Evolutionary conservation across 1,140 invertebrate genomes (phyloP).

Genomic region (Diachasma alloeum): DNA sequence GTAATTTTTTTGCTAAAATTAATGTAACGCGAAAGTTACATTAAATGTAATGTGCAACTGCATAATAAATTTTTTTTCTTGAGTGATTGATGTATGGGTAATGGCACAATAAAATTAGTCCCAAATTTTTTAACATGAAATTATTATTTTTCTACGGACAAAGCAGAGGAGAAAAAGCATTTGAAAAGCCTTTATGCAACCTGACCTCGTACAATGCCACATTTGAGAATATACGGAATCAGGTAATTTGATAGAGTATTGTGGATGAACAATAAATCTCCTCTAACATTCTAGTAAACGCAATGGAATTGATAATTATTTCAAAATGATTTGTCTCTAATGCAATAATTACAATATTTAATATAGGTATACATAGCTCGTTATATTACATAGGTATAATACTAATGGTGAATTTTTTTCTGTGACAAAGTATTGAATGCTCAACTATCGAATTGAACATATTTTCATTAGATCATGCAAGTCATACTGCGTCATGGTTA

Average conservation of each 20-base stretch:
- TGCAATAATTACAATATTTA: background rate
- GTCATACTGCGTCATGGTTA: constrained; percentile 26
- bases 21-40: too few species aligned
- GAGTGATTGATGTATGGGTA: too few species aligned
- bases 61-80: too few species aligned
- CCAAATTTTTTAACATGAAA: too few species aligned
- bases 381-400: background rate
- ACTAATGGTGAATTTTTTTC: background rate
- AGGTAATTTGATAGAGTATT: background rate
- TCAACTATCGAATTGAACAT: background rate
- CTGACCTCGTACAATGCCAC: background rate
- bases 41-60: too few species aligned
- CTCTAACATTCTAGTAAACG: background rate
- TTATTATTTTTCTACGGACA: background rate
- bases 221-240: constrained; percentile 1
- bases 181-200: background rate
- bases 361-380: too few species aligned
- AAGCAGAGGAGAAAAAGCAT: background rate
- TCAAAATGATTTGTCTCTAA: background rate
- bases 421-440: background rate
- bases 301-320: background rate
- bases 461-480: constrained; percentile 11
- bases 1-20: too few species aligned
- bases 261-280: background rate
- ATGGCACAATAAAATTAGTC: too few species aligned